Base-by-base conservation (phyloP, 2,797 vertebrate species). In the Helostoma temminkii region DNA sequence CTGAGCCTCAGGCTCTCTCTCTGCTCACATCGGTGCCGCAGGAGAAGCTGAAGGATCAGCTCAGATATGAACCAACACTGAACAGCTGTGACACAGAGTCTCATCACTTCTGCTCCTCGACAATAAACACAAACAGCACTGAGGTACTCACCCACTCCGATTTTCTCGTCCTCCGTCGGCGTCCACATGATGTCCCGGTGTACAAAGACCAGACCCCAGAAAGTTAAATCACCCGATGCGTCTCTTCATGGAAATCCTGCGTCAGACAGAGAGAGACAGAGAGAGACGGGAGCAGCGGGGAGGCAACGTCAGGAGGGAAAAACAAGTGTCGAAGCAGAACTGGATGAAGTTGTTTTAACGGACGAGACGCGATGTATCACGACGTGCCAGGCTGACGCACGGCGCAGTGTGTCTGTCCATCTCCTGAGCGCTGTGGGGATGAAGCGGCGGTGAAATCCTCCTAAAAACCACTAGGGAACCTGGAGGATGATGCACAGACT, bases 161-260 rank as follows among this genome's bases (percentile, higher is more conserved):
- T 95, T 86, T 98, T 97, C 89, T 97, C 96, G 53, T 98, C 96
- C 86, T 97, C 96, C 5, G 96, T 97, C 66, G 96, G 95, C 26
- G 94, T 95, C 96, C 96, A 97, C 96, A 97, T 98, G 86, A 84
- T 78, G 84, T 87, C 81, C 88, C 67, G 71, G 67, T 66, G 62
- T 1, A 6, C 36, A 61, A 78, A 56, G 21, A 55, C 57, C 59
- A 50, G 56, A 88, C 82, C 68, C 50, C 37, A 67, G 43, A 72
- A 72, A 76, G 56, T 62, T 16, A 3, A 66, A 68, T 78, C 78
- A 77, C 74, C 61, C 60, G 79, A 9, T 18, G 84, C 53, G 58
- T 46, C 48, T 63, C 83, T 74, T 85, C 89, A 91, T 91, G 85
- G 81, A 80, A 73, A 72, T 53, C 74, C 81, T 12, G 34, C 71